Base-by-base conservation (phyloP, 1,140 invertebrate genomes). In the Cydia amplana region DNA sequence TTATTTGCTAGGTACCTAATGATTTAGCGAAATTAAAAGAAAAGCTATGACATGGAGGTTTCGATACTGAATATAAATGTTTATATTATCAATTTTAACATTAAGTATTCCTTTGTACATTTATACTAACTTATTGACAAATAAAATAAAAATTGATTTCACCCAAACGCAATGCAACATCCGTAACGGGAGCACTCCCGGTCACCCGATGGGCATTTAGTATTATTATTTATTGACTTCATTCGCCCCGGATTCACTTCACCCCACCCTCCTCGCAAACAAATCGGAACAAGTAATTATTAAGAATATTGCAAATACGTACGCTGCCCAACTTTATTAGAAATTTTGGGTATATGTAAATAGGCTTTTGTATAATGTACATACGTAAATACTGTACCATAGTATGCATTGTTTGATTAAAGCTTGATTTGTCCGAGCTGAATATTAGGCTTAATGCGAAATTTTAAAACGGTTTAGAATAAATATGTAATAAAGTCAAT, bases 241-340 rank as follows among this genome's bases (percentile, higher is more conserved):
- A 23, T 60, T 87, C 80, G 40, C 75, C 85, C 85, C 86, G 83
- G 83, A 84, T 87, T 90, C 88, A 88, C 89, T 89, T 87, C 86
- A 89, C 81, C 81, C 83, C 79, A 79, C 49, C 43, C 55, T 64
- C 67, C 40, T 73, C 73, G 86, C 86, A 91, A 92, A 92, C 86
- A 92, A 90, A 91, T 89, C 88, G 88, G 88, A 92, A 89, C 84
- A 90, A 91, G 88, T 92, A 91, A 91, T 91, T 91, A 92, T 92
- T 89, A 90, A 90, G 86, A 88, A 91, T 89, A 89, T 84, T 83
- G 86, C 82, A 89, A 91, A 91, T 89, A 91, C 81, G 79, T 89
- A 91, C 81, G 79, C 82, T 76, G 75, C 70, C 74, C 77, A 79
- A 80, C 76, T 84, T 86, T 84, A 87, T 85, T 84, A 76, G 75